These are phyloP conservation scores for Bombus breviceps DNA, from an alignment of 1,140 invertebrate species.

Conservation along the genomic window DNA sequence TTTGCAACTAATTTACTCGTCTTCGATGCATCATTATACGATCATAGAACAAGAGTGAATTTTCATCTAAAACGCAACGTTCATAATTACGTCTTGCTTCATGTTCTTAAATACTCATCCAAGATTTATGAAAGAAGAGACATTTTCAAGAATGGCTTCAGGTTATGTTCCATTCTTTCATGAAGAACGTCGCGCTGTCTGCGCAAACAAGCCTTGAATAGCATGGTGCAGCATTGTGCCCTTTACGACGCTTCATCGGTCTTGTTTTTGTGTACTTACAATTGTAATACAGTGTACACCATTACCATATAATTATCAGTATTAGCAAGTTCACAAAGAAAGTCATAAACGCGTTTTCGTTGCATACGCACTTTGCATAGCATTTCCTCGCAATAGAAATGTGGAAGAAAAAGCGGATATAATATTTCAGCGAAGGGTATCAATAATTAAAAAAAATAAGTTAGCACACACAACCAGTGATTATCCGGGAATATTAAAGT, in stretches of 20 bases:
- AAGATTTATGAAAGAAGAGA: background rate
- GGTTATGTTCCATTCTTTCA: slow-evolving; percentile 43
- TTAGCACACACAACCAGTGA: too few relatives aligned
- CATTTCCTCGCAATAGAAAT: background rate
- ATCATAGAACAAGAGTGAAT: background rate
- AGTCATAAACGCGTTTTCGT: slow-evolving; percentile 2
- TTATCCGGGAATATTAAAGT: too few relatives aligned
- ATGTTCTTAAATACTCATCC: too few relatives aligned
- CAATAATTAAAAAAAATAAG: background rate
- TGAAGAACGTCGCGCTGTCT: slow-evolving; percentile 45
- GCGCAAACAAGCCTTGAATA: slow-evolving; percentile 42
- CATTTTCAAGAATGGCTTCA: slow-evolving; percentile 19
- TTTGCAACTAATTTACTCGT: slow-evolving; percentile 22
- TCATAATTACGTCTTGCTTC: background rate
- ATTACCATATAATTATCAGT: slow-evolving; percentile 70
- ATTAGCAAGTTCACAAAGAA: slow-evolving; percentile 32
- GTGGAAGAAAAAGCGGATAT: too few relatives aligned
- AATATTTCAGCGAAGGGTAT: background rate
- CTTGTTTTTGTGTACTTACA: slow-evolving; percentile 60
- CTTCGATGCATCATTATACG: background rate
- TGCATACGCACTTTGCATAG: background rate
- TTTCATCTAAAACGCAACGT: background rate
- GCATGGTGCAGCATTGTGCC: slow-evolving; percentile 57
- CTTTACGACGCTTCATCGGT: slow-evolving; percentile 53
- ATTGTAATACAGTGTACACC: slow-evolving; percentile 63